These are phyloP conservation scores for Leptatherina wallacei DNA, from an alignment of 2,797 vertebrate genomes.

Conservation along the genomic window DNA sequence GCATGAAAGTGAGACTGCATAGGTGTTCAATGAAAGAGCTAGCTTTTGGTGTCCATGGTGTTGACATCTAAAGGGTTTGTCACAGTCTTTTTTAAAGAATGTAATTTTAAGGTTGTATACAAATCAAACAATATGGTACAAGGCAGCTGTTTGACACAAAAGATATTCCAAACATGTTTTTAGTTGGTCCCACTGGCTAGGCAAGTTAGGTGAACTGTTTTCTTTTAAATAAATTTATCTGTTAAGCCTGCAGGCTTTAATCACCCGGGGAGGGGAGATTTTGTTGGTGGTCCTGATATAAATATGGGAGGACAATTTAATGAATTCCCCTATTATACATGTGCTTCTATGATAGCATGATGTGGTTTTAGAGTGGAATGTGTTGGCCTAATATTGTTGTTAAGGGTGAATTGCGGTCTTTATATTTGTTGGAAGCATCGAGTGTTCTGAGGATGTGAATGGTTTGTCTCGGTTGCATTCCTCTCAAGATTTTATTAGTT, in stretches of 20 bases:
- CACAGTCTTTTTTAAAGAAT: neutral
- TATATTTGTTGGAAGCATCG: neutral
- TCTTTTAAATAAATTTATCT: too few species aligned
- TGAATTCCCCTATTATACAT: too few species aligned
- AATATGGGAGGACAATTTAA: too few species aligned
- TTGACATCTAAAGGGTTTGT: neutral
- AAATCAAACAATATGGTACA: neutral
- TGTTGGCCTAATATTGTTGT: neutral
- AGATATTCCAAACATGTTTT: neutral
- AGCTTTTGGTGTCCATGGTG: neutral
- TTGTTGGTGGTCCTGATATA: too few species aligned
- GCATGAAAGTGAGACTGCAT: constrained; percentile 70
- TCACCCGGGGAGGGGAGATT: too few species aligned
- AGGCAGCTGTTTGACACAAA: neutral
- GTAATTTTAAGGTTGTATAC: neutral
- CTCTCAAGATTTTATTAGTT: neutral
- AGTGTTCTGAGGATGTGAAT: neutral
- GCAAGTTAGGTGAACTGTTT: too few species aligned
- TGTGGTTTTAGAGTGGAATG: too few species aligned
- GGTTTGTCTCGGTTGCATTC: too few species aligned
- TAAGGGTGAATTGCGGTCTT: neutral
- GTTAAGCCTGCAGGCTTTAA: too few species aligned
- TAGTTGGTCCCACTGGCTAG: neutral
- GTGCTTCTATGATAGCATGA: too few species aligned
- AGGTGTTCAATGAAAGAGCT: constrained; percentile 53